A percentile compares a stretch with the other conserved stretches of the same genome.
Conservation (phyloP, 1,140 invertebrate species). For the Oedothorax gibbosus region DNA sequence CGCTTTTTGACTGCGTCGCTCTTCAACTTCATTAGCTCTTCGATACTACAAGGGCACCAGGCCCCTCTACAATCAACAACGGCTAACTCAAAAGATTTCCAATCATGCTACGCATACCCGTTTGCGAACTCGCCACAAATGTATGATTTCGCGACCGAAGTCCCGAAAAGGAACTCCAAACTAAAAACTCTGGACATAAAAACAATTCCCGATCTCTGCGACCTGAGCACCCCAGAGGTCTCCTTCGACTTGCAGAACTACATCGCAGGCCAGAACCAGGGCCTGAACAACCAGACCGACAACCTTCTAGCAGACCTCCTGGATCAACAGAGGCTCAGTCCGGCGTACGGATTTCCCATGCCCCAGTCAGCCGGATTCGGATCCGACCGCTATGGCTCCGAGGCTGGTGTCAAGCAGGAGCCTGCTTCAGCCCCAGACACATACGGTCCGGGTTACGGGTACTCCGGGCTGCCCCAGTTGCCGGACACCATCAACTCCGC, state of each 20-base stretch:
- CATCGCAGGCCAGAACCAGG: conserved; percentile 42
- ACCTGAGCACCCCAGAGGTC: conserved; percentile 63
- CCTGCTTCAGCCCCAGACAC: conserved; percentile 55
- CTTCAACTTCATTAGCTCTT: neutral
- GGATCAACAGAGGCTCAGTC: conserved; percentile 6
- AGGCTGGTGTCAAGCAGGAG: conserved; percentile 61
- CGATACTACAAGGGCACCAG: neutral
- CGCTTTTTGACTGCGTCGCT: neutral
- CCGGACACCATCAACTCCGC: conserved; percentile 19
- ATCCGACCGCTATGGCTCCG: conserved; percentile 61
- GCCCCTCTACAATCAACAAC: conserved; percentile 32
- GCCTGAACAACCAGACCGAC: conserved; percentile 2
- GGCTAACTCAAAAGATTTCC: conserved; percentile 50
- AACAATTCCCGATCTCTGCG: conserved; percentile 38
- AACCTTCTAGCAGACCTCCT: conserved; percentile 26
- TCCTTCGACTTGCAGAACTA: conserved; percentile 63
- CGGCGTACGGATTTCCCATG: conserved; percentile 37
- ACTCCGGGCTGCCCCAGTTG: conserved; percentile 17
- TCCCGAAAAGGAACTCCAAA: conserved; percentile 41
- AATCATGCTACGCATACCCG: conserved; percentile 44
- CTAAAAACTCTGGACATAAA: conserved; percentile 36
- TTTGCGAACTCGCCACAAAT: conserved; percentile 48
- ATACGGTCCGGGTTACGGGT: conserved; percentile 16
- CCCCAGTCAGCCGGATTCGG: conserved; percentile 60
- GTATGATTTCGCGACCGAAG: conserved; percentile 52